Conservation (phyloP, 92 coral and sea anemone species). For the Zoanthus sociatus region DNA sequence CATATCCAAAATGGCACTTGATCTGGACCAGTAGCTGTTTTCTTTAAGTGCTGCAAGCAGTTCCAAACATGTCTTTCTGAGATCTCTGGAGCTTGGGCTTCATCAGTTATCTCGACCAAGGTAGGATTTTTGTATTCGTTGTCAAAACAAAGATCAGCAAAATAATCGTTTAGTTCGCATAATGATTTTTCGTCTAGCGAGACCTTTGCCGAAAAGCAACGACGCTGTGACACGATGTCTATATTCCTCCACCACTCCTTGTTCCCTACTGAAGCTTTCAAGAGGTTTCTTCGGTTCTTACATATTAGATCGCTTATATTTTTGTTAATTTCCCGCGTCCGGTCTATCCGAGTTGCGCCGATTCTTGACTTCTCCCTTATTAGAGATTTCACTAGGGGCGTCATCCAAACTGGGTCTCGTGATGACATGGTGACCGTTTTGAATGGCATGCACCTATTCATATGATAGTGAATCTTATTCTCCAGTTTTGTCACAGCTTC, state of each 20-base stretch:
- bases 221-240: slow-evolving; percentile 45
- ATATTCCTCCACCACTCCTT: slow-evolving; percentile 46
- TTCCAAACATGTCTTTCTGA: too few relatives aligned
- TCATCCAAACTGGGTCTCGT: slow-evolving; percentile 64
- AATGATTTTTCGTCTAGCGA: slow-evolving; percentile 11
- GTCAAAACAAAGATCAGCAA: slow-evolving; percentile 47
- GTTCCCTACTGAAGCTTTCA: slow-evolving; percentile 17
- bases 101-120: too few relatives aligned
- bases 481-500: too few relatives aligned
- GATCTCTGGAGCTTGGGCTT: too few relatives aligned
- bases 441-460: too few relatives aligned
- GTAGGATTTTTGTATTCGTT: too few relatives aligned
- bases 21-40: too few relatives aligned
- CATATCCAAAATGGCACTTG: too few relatives aligned
- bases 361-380: slow-evolving; percentile 48
- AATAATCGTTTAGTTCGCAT: slow-evolving; percentile 51
- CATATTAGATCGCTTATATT: slow-evolving; percentile 28
- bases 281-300: slow-evolving; percentile 43
- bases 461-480: too few relatives aligned
- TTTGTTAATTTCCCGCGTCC: slow-evolving; percentile 28
- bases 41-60: too few relatives aligned
- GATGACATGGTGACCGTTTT: slow-evolving; percentile 43
- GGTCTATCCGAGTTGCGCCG: not conserved
- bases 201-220: slow-evolving; percentile 13
- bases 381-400: slow-evolving; percentile 48